Conservation (phyloP, 1,140 invertebrate genomes). For the Coptotermes formosanus region DNA sequence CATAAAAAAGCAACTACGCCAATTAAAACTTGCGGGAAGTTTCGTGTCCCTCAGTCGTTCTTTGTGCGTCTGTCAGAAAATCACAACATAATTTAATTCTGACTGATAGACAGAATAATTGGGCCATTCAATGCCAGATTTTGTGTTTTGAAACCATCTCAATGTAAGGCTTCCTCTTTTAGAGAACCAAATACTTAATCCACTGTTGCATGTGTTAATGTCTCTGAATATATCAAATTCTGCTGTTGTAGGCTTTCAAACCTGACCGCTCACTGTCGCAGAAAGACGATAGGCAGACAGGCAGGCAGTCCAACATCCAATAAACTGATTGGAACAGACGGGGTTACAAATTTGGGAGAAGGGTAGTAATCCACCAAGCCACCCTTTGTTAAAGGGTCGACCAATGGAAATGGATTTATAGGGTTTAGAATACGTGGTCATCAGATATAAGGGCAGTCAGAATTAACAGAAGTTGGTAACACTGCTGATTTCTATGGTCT, state of each 20-base stretch:
- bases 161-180: not conserved
- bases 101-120: no score
- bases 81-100: no score
- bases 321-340: not conserved
- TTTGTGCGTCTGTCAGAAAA: no score
- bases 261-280: not conserved
- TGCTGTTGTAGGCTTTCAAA: not conserved
- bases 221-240: not conserved
- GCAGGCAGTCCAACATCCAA: not conserved
- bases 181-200: not conserved
- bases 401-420: constrained; percentile 2
- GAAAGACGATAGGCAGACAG: not conserved
- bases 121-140: not conserved
- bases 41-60: no score
- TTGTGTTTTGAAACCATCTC: not conserved
- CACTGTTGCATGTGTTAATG: not conserved
- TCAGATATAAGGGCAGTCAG: not conserved
- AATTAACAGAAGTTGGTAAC: not conserved
- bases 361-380: not conserved
- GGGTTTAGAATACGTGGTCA: not conserved
- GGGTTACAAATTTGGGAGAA: not conserved
- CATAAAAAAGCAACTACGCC: no score
- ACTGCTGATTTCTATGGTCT: not conserved
- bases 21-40: no score
- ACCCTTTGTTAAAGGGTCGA: not conserved